These are phyloP conservation scores for Glossophaga mutica DNA, from an alignment of 2,797 vertebrate species.

Conservation along the genomic window DNA sequence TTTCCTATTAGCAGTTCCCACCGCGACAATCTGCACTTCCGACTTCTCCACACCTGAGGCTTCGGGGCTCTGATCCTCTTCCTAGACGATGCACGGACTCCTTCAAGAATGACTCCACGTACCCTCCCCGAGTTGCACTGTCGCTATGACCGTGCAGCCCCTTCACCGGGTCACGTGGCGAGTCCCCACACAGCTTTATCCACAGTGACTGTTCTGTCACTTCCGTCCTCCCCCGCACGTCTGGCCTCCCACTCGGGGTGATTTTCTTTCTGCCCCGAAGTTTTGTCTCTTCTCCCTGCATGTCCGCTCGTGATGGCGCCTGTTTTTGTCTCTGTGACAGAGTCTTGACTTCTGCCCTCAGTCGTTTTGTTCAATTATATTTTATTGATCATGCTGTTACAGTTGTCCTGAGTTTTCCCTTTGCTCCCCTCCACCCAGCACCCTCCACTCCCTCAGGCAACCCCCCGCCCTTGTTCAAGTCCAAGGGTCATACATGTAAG, in stretches of 20 bases:
- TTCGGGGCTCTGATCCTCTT: not conserved
- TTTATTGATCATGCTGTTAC: too few relatives aligned
- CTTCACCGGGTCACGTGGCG: not conserved
- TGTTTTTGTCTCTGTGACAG: not conserved
- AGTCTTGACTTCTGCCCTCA: not conserved
- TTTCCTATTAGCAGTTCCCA: not conserved
- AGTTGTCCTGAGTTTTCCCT: too few relatives aligned
- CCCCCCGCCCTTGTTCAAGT: too few relatives aligned
- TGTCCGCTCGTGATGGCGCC: not conserved
- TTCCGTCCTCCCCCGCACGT: not conserved
- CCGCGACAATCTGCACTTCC: not conserved
- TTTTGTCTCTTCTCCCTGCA: too few relatives aligned
- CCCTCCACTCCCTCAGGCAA: too few relatives aligned
- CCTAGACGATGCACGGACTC: not conserved
- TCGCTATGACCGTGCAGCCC: rapidly evolving
- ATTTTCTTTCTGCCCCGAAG: not conserved
- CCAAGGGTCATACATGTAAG: too few relatives aligned
- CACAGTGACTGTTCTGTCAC: too few relatives aligned
- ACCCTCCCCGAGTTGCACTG: not conserved
- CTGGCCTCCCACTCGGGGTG: not conserved
- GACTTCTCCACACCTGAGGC: not conserved
- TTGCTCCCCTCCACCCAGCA: too few relatives aligned
- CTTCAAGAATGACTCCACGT: not conserved
- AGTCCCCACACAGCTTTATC: not conserved
- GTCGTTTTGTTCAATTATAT: not conserved